Evolutionary conservation across 2,113 vertebrate genomes (phyloP).

Genomic region (Laticauda laticaudata): DNA sequence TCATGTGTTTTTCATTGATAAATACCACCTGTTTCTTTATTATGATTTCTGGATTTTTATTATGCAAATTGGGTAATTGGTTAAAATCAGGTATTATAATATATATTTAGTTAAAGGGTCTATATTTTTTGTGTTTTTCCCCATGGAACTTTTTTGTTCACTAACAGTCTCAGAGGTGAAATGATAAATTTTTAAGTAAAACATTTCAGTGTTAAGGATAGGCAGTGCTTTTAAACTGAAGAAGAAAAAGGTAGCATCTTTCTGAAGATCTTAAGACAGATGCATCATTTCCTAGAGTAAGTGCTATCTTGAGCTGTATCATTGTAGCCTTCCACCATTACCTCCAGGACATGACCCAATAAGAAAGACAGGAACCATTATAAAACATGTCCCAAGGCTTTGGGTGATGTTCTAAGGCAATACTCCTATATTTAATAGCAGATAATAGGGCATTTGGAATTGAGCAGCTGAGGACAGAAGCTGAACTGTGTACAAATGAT

Average conservation of each 20-base stretch:
- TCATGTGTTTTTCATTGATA: neutral
- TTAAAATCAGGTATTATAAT: neutral
- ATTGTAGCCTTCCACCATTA: neutral
- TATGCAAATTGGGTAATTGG: neutral
- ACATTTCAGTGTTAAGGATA: neutral
- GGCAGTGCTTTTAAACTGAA: neutral
- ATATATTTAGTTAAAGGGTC: neutral
- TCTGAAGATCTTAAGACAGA: neutral
- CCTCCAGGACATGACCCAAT: neutral
- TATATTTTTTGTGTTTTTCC: neutral
- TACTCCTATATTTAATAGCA: neutral
- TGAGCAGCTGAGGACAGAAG: neutral
- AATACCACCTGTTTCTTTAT: neutral
- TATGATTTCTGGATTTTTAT: neutral
- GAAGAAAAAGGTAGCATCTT: neutral
- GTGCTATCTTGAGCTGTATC: neutral
- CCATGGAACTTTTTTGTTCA: neutral
- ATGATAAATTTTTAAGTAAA: neutral
- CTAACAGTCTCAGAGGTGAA: neutral
- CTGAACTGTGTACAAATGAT: neutral
- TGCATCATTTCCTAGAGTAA: neutral
- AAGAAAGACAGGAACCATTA: neutral
- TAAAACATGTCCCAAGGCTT: neutral
- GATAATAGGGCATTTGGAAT: neutral
- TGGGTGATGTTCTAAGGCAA: neutral